These are phyloP conservation scores for Philaethria dido DNA, from an alignment of 2,888 invertebrate genomes.

Conservation along the genomic window DNA sequence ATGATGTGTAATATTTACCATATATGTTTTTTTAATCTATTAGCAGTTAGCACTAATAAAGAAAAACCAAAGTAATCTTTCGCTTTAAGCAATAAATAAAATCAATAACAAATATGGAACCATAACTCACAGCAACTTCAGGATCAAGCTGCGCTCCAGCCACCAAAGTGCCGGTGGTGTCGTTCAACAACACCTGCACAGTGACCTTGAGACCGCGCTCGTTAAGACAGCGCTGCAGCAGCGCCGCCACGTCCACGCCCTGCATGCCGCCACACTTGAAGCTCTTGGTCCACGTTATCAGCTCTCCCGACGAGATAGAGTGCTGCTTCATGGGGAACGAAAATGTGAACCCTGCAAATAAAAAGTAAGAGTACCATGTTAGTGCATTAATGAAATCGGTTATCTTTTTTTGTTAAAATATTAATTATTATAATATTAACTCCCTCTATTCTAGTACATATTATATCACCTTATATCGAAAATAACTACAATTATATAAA, in stretches of 20 bases:
- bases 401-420: too few species aligned
- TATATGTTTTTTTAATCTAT: too few species aligned
- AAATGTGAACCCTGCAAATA: slow-evolving; percentile 89
- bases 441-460: too few species aligned
- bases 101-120: not conserved
- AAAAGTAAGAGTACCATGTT: too few species aligned
- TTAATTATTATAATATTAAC: too few species aligned
- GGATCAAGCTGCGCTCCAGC: slow-evolving; percentile 87
- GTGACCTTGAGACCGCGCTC: slow-evolving; percentile 84
- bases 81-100: not conserved
- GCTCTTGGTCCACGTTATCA: slow-evolving; percentile 93
- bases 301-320: slow-evolving; percentile 87
- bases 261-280: slow-evolving; percentile 89
- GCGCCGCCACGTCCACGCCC: slow-evolving; percentile 86
- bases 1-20: too few species aligned
- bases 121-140: slow-evolving; percentile 75
- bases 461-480: too few species aligned
- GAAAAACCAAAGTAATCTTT: too few species aligned
- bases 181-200: slow-evolving; percentile 90
- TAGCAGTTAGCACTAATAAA: too few species aligned
- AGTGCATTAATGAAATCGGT: too few species aligned
- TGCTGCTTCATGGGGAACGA: slow-evolving; percentile 92
- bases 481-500: too few species aligned
- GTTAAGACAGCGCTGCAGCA: slow-evolving; percentile 86
- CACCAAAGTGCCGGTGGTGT: slow-evolving; percentile 89